These are phyloP conservation scores for Thyatira batis DNA, from an alignment of 2,888 invertebrate species.

Conservation along the genomic window DNA sequence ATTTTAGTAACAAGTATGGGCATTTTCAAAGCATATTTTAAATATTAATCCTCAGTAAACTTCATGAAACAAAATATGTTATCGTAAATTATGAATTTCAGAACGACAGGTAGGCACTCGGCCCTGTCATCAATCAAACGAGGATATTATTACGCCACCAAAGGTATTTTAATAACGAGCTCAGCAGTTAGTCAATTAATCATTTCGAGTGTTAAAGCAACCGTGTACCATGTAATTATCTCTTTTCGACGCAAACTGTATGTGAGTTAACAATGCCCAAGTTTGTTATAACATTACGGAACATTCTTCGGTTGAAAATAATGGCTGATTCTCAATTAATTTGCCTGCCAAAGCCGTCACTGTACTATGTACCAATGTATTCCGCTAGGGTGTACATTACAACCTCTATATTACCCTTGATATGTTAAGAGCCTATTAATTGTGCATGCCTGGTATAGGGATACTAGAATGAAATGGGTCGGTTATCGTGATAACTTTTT, in stretches of 20 bases:
- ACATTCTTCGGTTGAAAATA: background rate
- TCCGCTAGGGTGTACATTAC: too few species aligned
- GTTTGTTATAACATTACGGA: background rate
- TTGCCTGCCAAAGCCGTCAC: too few species aligned
- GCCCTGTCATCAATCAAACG: constrained; percentile 28
- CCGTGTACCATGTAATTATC: constrained; percentile 18
- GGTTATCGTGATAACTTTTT: too few species aligned
- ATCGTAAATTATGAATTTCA: background rate
- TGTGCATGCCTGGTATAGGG: too few species aligned
- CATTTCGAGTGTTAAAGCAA: constrained; percentile 23
- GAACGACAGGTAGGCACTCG: background rate
- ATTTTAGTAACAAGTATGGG: background rate
- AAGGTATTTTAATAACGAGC: constrained; percentile 41
- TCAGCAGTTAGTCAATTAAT: constrained; percentile 36
- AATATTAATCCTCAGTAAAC: constrained; percentile 24
- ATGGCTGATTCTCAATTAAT: too few species aligned
- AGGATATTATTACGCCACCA: constrained; percentile 25
- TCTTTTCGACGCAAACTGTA: constrained; percentile 15
- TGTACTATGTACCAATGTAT: too few species aligned
- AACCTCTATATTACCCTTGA: too few species aligned
- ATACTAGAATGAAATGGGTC: too few species aligned
- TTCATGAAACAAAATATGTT: constrained; percentile 3
- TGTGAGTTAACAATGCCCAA: constrained; percentile 4
- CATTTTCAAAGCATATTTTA: constrained; percentile 21
- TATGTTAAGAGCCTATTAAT: too few species aligned